Base-by-base conservation (phyloP, 2,888 invertebrate genomes). In the Cataglyphis rosenhaueri region DNA sequence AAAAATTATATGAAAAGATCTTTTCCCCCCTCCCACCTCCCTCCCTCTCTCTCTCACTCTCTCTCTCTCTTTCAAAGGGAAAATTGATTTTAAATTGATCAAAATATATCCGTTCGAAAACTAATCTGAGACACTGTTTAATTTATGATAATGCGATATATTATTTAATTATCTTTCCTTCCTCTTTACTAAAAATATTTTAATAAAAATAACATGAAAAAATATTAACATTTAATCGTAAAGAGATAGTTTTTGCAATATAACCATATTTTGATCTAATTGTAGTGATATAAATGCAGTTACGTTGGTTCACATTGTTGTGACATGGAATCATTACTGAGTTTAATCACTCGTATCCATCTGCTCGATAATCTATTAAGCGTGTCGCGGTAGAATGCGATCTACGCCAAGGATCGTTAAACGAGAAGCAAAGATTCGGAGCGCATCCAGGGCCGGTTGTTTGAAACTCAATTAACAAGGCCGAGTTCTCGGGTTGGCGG, bases 351-450 rank as follows among this genome's bases (percentile, higher is more conserved):
- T 55, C 29, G 18, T 65, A 21, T n/a, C 15, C n/a, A 55, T 79
- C 78, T 82, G 81, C 81, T 84, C 85, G 83, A 84, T 91, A 92
- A 92, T 91, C 90, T 88, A 87, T 87, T 88, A 82, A 92, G 89
- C 89, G 90, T 82, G 85, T 84, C 81, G 73, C 64, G 84, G 41
- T 52, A 25, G 38, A 38, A 38, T 12, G 25, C 85, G 84, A 82
- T 76, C 52, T 52, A 85, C 84, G 76, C 83, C 83, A 84, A 84
- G 79, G 78, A 32, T 74, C 82, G 87, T 85, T 65, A 84, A 81
- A 84, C 78, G 59, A 66, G 83, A 57, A 75, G 44, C 70, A 73
- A 86, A 84, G 64, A 84, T 86, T 70, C 59, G 64, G 65, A 76
- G 70, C 66, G 55, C 73, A 55, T 59, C 18, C 52, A 29, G 62